Evolutionary conservation across 1,140 invertebrate species (phyloP).

Genomic region (Conopomorpha cramerella): DNA sequence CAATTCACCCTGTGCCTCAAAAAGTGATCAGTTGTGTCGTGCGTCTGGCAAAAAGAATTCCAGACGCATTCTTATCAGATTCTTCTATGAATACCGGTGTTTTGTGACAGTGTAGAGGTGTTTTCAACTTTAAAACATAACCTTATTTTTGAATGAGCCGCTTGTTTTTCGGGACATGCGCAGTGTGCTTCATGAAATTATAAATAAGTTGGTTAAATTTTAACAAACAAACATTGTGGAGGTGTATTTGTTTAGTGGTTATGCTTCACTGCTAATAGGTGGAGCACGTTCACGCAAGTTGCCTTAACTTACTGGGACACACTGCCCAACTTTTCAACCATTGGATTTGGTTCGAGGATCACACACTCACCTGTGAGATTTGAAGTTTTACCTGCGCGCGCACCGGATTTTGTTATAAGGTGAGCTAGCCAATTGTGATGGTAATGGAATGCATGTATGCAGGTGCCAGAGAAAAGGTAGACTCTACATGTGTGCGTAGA

Average conservation of each 20-base stretch:
- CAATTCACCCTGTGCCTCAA: slow-evolving; percentile 11
- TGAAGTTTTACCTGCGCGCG: slow-evolving; percentile 48
- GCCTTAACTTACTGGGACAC: slow-evolving; percentile 3
- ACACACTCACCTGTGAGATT: slow-evolving; percentile 54
- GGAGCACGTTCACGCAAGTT: slow-evolving; percentile 19
- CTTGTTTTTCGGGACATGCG: slow-evolving; percentile 49
- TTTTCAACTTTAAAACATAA: slow-evolving; percentile 45
- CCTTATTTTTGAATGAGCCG: slow-evolving; percentile 44
- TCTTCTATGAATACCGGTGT: slow-evolving; percentile 24
- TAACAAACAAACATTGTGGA: slow-evolving; percentile 45
- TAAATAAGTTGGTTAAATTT: slow-evolving; percentile 44
- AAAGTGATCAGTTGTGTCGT: slow-evolving; percentile 10
- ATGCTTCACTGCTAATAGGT: slow-evolving; percentile 24
- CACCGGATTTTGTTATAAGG: slow-evolving; percentile 39
- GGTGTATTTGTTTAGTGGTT: slow-evolving; percentile 19
- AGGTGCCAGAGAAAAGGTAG: slow-evolving; percentile 11
- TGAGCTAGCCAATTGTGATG: slow-evolving; percentile 14
- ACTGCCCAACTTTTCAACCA: slow-evolving; percentile 4
- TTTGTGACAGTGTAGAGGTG: slow-evolving; percentile 22
- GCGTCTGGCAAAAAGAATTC: slow-evolving; percentile 19
- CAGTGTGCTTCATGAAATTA: slow-evolving; percentile 39
- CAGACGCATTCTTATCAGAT: slow-evolving; percentile 35
- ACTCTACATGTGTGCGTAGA: slow-evolving; percentile 10
- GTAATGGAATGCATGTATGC: slow-evolving; percentile 6
- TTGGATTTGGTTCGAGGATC: slow-evolving; percentile 27